phyloP scores from a whole-genome alignment of 2,113 vertebrate genomes.

The Sphaerodactylus townsendi region DNA sequence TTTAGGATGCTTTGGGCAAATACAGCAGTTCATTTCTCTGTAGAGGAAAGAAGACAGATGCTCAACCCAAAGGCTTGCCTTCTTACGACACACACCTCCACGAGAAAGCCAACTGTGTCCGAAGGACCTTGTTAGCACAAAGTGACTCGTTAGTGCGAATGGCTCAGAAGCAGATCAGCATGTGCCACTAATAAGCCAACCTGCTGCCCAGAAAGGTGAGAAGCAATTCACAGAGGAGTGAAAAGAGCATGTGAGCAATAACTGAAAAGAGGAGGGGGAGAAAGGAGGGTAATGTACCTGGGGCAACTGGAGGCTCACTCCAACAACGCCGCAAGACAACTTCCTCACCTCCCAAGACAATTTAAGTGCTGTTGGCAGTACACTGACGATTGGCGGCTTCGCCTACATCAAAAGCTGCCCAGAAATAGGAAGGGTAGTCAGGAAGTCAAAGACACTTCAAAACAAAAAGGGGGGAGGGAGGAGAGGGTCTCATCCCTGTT shows the following conservation, averaged over 20 bases:
- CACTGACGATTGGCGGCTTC: conserved; percentile 13
- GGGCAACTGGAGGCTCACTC: neutral
- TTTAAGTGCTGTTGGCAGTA: conserved; percentile 27
- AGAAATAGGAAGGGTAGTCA: conserved; percentile 9
- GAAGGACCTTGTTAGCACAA: neutral
- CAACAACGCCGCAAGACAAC: neutral
- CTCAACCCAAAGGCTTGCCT: neutral
- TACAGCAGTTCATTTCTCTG: neutral
- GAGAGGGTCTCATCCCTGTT: neutral
- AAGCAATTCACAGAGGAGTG: neutral
- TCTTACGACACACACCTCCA: neutral
- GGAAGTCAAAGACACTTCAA: conserved; percentile 22
- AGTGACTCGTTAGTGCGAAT: neutral
- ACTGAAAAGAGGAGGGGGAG: neutral
- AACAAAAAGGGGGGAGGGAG: neutral
- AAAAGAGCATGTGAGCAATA: conserved; percentile 2
- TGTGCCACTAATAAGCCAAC: neutral
- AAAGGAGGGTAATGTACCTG: neutral
- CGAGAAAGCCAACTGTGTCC: neutral
- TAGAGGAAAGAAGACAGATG: neutral
- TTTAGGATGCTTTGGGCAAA: neutral
- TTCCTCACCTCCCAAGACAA: conserved; percentile 15
- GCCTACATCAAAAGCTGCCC: conserved; percentile 39
- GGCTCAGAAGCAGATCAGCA: neutral
- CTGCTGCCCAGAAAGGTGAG: neutral